Conservation (phyloP, 2,797 vertebrate genomes). For the Argentina silus region DNA sequence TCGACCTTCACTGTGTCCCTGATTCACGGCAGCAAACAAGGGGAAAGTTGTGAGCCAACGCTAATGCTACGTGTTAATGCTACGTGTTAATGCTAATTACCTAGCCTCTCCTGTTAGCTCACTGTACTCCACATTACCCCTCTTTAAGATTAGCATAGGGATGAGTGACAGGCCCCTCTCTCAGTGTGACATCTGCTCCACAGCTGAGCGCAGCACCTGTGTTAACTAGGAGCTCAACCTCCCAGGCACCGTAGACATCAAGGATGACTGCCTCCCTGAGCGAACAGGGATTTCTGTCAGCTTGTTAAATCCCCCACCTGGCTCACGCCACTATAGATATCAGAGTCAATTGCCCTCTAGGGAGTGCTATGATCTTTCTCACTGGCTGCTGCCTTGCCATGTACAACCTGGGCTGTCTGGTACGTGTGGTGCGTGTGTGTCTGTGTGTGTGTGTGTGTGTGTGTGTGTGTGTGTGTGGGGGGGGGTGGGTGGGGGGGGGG, state of each 20-base stretch:
- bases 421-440: slow-evolving; percentile 11
- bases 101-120: neutral
- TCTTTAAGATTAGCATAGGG: neutral
- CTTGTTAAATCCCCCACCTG: slow-evolving; percentile 29
- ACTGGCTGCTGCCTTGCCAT: slow-evolving; percentile 18
- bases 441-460: slow-evolving; percentile 29
- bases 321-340: slow-evolving; percentile 11
- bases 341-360: slow-evolving; percentile 33
- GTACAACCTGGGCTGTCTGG: slow-evolving; percentile 19
- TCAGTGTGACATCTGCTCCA: slow-evolving; percentile 27
- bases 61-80: neutral
- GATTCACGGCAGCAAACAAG: neutral
- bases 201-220: slow-evolving; percentile 41
- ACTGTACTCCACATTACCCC: neutral
- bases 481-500: neutral
- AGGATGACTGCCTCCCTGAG: slow-evolving; percentile 18
- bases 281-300: slow-evolving; percentile 27
- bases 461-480: slow-evolving; percentile 16
- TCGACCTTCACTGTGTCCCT: neutral
- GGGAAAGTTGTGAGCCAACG: neutral
- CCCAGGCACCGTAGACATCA: slow-evolving; percentile 16
- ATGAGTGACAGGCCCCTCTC: slow-evolving; percentile 10
- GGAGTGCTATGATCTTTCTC: slow-evolving; percentile 29
- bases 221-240: slow-evolving; percentile 25
- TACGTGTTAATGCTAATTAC: neutral